These are phyloP conservation scores for Leptinotarsa undecemlineata DNA, from an alignment of 1,140 invertebrate species.

Conservation along the genomic window DNA sequence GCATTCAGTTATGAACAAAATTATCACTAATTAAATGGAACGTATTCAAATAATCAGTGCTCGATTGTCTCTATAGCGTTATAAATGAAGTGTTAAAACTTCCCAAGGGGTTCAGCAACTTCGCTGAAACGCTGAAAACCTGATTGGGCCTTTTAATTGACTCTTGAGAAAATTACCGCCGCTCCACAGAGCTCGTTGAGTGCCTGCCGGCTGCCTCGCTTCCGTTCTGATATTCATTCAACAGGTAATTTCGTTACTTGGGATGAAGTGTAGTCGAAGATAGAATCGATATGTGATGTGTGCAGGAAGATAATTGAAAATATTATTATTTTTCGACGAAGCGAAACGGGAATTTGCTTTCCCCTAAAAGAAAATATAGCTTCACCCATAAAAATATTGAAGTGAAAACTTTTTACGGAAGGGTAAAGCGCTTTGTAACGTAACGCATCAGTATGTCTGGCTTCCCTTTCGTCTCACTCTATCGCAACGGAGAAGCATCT, in stretches of 20 bases:
- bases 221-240: not conserved
- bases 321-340: no score
- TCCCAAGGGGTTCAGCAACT: not conserved
- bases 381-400: no score
- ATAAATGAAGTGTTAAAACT: not conserved
- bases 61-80: not conserved
- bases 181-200: not conserved
- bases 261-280: not conserved
- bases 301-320: not conserved
- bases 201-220: not conserved
- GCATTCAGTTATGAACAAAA: no score
- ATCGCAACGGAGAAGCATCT: no score
- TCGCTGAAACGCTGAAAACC: not conserved
- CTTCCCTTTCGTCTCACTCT: no score
- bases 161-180: not conserved
- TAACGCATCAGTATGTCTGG: no score
- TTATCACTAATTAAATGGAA: no score
- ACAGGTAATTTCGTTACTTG: conserved; percentile 6
- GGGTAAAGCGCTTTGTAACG: no score
- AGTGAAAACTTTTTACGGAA: no score
- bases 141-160: not conserved
- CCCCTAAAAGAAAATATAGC: no score
- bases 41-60: not conserved
- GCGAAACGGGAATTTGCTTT: no score
- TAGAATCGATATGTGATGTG: not conserved